phyloP scores from a whole-genome alignment of 2,797 vertebrate species.

The Malacoraja senta region DNA sequence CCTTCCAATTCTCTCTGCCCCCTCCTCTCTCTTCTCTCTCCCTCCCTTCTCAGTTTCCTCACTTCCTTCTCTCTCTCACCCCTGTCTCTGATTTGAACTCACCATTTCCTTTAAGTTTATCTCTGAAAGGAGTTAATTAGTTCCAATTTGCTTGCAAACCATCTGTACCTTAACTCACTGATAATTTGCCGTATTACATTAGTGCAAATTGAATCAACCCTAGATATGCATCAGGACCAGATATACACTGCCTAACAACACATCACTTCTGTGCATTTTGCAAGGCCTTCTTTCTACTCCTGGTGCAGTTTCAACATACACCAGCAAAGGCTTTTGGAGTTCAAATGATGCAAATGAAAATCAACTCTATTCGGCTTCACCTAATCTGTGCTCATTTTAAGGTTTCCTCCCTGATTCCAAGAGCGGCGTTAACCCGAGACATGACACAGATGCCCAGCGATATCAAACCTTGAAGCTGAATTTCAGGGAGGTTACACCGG shows the following conservation, averaged over 20 bases:
- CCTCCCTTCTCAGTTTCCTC: neutral
- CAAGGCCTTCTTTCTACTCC: neutral
- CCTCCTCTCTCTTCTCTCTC: neutral
- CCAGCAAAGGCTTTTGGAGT: no score
- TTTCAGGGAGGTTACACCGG: neutral
- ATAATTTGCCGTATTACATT: constrained; percentile 34
- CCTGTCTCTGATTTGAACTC: neutral
- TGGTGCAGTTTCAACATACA: no score
- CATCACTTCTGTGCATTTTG: neutral
- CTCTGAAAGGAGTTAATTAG: constrained; percentile 25
- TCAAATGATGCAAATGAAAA: neutral
- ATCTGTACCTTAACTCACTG: constrained; percentile 28
- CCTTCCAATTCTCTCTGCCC: no score
- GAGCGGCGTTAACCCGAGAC: no score
- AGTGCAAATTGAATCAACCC: neutral
- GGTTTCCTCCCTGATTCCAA: neutral
- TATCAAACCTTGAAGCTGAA: neutral
- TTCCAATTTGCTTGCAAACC: constrained; percentile 17
- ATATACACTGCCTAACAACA: neutral
- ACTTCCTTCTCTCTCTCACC: neutral
- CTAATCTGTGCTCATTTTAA: neutral
- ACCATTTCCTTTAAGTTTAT: constrained; percentile 7
- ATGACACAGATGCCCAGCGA: no score
- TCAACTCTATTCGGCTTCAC: neutral
- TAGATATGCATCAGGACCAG: constrained; percentile 27